These are phyloP conservation scores for Eupithecia dodoneata DNA, from an alignment of 2,888 invertebrate genomes.

Conservation along the genomic window DNA sequence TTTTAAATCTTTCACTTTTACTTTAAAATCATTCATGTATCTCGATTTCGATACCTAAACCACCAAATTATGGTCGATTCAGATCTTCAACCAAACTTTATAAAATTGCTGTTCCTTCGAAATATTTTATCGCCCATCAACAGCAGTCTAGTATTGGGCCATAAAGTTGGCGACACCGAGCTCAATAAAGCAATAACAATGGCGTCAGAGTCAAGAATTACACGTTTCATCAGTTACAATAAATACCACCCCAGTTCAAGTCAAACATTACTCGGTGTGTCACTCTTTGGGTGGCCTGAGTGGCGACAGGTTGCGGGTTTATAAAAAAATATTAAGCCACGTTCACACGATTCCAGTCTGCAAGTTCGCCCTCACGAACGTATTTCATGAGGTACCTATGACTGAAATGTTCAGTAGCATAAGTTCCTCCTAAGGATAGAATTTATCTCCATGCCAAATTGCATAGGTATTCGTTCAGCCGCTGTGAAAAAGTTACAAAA, in stretches of 20 bases:
- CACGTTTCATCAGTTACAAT: slow-evolving; percentile 63
- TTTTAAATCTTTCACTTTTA: no score
- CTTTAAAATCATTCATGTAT: no score
- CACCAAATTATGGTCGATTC: not conserved
- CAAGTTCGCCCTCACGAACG: no score
- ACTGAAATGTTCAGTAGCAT: no score
- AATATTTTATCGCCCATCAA: slow-evolving; percentile 18
- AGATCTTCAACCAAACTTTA: not conserved
- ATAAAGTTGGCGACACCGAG: slow-evolving; percentile 31
- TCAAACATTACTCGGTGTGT: slow-evolving; percentile 66
- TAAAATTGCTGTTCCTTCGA: not conserved
- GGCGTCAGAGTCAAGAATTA: slow-evolving; percentile 50
- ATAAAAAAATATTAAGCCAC: not conserved
- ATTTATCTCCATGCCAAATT: not conserved
- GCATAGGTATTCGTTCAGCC: not conserved
- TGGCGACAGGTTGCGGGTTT: slow-evolving; percentile 25
- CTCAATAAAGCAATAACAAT: slow-evolving; percentile 37
- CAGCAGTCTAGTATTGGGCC: slow-evolving; percentile 11
- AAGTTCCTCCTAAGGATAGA: no score
- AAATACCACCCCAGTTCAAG: slow-evolving; percentile 61
- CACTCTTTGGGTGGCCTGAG: slow-evolving; percentile 47
- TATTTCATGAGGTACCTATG: no score
- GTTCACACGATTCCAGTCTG: no score
- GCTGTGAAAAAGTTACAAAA: no score
- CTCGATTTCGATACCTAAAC: not conserved